Base-by-base conservation (phyloP, 2,797 vertebrate genomes). In the Podarcis siculus region DNA sequence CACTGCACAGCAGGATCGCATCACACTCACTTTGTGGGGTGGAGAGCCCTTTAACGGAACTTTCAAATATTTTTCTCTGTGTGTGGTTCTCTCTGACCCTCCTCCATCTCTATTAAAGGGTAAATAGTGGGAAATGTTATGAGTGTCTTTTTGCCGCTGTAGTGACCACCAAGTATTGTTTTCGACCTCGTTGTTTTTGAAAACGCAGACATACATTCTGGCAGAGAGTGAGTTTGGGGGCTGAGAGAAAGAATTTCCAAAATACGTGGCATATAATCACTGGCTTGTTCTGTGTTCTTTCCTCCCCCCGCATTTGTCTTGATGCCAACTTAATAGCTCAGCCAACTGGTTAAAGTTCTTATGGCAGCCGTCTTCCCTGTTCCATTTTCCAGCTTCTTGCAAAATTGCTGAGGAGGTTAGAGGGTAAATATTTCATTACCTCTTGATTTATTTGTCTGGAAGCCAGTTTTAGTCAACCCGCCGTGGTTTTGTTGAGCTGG, bases 371-470 rank as follows among this genome's bases (percentile, higher is more conserved):
- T 9, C 35, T 58, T 39, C 58, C 12, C 39, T 13, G 30, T 21
- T 61, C 45, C 0, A 17, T 35, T 37, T 84, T 8, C 17, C n/a
- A 25, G 13, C 32, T 64, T 19, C 8, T 45, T 7, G 55, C 9
- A 5, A 67, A 19, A 55, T 5, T 66, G 30, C 58, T n/a, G 55
- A 49, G 27, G 61, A 76, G 61, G 4, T 45, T 45, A 1, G n/a
- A 32, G 27, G 78, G 72, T 71, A 61, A 85, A 78, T 90, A 69
- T 72, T 81, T 85, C 19, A 85, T 37, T 17, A 23, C 19, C 67
- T 58, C 37, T 72, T 79, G n/a, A 72, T 67, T 64, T 17, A 21
- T 76, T 45, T 55, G 23, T 32, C 58, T 10, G 30, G 25, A 4
- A 2, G 8, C 13, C 66, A 19, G 2, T 32, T 87, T 27, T 2